Conservation (phyloP, 1,140 invertebrate genomes). For the Leptopilina clavipes region DNA sequence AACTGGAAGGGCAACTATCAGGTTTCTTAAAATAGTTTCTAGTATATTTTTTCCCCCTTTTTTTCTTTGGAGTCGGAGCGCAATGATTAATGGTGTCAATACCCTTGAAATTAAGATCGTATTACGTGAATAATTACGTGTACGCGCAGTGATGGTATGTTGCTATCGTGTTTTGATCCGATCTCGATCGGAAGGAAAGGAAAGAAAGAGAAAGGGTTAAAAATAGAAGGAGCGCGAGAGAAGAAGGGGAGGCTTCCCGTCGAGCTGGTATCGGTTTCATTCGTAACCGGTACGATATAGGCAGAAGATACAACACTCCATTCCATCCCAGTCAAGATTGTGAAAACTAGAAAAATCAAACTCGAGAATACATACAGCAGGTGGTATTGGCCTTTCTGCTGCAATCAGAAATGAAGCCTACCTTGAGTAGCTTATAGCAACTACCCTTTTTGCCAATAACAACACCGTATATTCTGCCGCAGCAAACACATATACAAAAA, state of each 20-base stretch:
- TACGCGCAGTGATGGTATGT: background rate
- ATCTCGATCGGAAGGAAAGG: constrained; percentile 17
- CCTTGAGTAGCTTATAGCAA: constrained; percentile 50
- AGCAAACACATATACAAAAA: background rate
- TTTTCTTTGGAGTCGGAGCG: background rate
- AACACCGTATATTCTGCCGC: constrained; percentile 34
- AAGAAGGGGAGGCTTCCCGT: constrained; percentile 45
- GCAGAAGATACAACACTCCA: background rate
- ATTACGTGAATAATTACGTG: constrained; percentile 19
- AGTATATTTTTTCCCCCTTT: background rate
- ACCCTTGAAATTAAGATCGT: constrained; percentile 8
- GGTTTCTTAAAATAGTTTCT: background rate
- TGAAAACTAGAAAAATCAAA: constrained; percentile 18
- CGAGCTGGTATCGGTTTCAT: constrained; percentile 49
- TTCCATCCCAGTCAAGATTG: constrained; percentile 18
- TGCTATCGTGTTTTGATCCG: constrained; percentile 1
- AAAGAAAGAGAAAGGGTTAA: constrained; percentile 41
- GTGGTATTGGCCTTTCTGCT: constrained; percentile 25
- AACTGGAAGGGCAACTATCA: too few relatives aligned
- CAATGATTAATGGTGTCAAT: background rate
- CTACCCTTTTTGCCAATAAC: constrained; percentile 43
- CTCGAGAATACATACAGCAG: constrained; percentile 11
- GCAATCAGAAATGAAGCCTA: constrained; percentile 60
- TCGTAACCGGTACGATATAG: constrained; percentile 48
- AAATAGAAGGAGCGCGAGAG: constrained; percentile 44